Evolutionary conservation across 53 echinoderm and acorn worm species (phyloP).

Genomic region (Zoroaster sp.): DNA sequence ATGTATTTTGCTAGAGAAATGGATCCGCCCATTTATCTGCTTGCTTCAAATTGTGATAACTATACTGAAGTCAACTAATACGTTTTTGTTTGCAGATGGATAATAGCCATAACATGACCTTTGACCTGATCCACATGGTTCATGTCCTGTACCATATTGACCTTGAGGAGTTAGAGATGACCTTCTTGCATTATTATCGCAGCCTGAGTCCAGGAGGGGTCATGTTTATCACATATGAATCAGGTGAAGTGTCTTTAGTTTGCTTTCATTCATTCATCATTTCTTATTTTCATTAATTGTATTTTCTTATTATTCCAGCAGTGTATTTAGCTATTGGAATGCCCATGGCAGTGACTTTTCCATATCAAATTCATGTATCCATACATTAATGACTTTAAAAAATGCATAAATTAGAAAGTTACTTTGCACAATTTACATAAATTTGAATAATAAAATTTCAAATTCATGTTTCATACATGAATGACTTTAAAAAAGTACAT

Average conservation of each 20-base stretch:
- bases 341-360: too few relatives aligned
- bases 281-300: too few relatives aligned
- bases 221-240: slow-evolving; percentile 42
- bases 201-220: slow-evolving; percentile 15
- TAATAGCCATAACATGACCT: background rate
- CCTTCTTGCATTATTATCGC: background rate
- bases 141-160: slow-evolving; percentile 38
- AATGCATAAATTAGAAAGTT: too few relatives aligned
- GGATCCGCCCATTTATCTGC: background rate
- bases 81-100: slow-evolving; percentile 6
- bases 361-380: too few relatives aligned
- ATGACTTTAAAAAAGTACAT: too few relatives aligned
- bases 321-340: too few relatives aligned
- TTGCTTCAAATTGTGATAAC: background rate
- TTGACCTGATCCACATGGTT: slow-evolving; percentile 51
- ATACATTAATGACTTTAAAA: too few relatives aligned
- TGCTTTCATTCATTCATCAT: background rate
- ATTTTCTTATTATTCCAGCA: too few relatives aligned
- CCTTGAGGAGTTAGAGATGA: background rate
- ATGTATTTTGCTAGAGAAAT: background rate
- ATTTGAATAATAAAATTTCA: too few relatives aligned
- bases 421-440: too few relatives aligned
- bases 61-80: background rate
- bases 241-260: too few relatives aligned
- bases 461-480: too few relatives aligned